Conservation (phyloP, 2,797 vertebrate genomes). For the Sebastes oblongus region DNA sequence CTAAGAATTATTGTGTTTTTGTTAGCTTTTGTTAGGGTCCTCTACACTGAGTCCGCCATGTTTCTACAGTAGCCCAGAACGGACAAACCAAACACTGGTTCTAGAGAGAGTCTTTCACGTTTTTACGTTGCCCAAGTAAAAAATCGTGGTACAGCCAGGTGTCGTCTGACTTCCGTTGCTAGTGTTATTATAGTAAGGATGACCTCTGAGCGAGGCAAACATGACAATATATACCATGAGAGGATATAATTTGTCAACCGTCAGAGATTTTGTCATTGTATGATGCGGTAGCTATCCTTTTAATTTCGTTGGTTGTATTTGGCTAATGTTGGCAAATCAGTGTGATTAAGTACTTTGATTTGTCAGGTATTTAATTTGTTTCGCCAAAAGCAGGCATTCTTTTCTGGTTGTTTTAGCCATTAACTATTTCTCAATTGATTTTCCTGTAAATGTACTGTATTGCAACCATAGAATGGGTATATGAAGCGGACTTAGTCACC, state of each 20-base stretch:
- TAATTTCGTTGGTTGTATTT: not conserved
- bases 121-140: accelerated
- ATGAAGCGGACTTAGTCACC: too few species aligned
- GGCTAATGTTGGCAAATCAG: not conserved
- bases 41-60: too few species aligned
- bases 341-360: not conserved
- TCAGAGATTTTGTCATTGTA: not conserved
- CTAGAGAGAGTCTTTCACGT: too few species aligned
- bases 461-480: too few species aligned
- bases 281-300: not conserved
- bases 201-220: too few species aligned
- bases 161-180: too few species aligned
- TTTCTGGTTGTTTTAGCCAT: not conserved
- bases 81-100: too few species aligned
- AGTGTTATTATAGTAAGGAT: too few species aligned
- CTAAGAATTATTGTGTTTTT: too few species aligned
- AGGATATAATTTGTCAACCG: not conserved
- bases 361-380: not conserved
- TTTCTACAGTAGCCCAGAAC: too few species aligned
- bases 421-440: not conserved
- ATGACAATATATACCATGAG: not conserved
- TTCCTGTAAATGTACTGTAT: not conserved
- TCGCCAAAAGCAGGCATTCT: not conserved
- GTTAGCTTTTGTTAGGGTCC: too few species aligned
- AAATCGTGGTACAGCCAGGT: too few species aligned